Evolutionary conservation across 2,888 invertebrate species (phyloP).

Genomic region (Chrysotoxum bicinctum): DNA sequence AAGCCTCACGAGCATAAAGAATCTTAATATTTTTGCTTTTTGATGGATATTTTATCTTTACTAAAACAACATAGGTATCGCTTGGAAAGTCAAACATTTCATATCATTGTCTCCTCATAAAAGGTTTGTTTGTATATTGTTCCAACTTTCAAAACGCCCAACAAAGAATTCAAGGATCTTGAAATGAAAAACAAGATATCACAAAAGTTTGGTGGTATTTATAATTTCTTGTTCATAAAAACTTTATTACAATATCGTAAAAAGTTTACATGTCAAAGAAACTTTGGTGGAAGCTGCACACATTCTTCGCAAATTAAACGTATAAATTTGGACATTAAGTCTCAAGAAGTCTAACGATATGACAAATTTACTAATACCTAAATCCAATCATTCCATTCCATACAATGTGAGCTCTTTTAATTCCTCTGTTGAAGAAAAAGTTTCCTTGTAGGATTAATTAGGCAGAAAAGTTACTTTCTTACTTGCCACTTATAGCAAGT

Average conservation of each 20-base stretch:
- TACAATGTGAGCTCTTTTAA: neutral
- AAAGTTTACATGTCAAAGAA: neutral
- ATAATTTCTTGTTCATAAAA: neutral
- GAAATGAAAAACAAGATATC: neutral
- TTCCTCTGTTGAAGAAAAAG: neutral
- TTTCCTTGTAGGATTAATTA: neutral
- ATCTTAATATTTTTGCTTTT: neutral
- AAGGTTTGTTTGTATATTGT: neutral
- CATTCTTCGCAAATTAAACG: neutral
- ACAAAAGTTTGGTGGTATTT: neutral
- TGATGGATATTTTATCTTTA: neutral
- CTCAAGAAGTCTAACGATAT: neutral
- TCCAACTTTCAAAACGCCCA: neutral
- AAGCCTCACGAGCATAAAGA: neutral
- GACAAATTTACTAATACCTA: neutral
- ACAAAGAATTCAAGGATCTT: neutral
- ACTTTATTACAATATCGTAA: slow-evolving; percentile 1
- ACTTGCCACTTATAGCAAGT: no score
- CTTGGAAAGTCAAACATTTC: neutral
- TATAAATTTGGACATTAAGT: neutral
- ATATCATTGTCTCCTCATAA: neutral
- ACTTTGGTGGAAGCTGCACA: no score
- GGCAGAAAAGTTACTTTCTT: no score
- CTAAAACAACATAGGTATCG: neutral
- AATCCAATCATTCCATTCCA: no score